Evolutionary conservation across 2,113 vertebrate genomes (phyloP), one percentile per base, ranked within the genome.

Genomic region (Phylloscopus trochiloides): DNA sequence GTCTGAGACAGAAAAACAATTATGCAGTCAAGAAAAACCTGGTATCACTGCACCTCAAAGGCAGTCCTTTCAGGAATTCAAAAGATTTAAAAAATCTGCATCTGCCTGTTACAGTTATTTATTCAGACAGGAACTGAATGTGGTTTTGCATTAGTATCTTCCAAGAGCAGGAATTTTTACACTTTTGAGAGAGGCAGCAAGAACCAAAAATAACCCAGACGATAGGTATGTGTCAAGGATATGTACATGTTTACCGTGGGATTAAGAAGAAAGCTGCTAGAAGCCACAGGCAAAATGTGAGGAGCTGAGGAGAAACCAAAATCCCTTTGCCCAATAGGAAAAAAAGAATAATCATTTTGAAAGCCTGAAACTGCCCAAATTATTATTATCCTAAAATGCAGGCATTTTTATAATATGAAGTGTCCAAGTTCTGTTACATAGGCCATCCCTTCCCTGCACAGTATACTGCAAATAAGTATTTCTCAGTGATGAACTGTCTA

Each of bases 1-100:
- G 66, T 79, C 66, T 86, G 74, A 91, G 83, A 79, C 52, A 86
- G 73, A 28, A 78, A 87, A 96, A 87, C 58, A 89, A 90, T 90
- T 63, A 72, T 1, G 42, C 91, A 96, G 89, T 68, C 84, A 91
- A 65, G 84, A 92, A 79, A 83, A 95, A 66, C 32, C n/a, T 59
- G 81, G 62, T 76, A 82, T 61, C 45, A 4, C 59, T 66, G 78
- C 51, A 84, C 48, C 72, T 92, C 79, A 73, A 62, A 88, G 54
- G 50, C 82, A 83, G 10, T 31, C 58, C 58, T 96, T 73, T 51
- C 59, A 96, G 90, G 76, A 92, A 95, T 50, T 90, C 29, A 61
- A 65, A 62, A 84, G 42, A 73, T 38, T 57, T 32, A 0, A 11
- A 66, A 91, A 78, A 75, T n/a, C 47, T 87, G 31, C 59, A 79